Conservation (phyloP, 2,797 vertebrate genomes). For the Tiaroga cobitis region DNA sequence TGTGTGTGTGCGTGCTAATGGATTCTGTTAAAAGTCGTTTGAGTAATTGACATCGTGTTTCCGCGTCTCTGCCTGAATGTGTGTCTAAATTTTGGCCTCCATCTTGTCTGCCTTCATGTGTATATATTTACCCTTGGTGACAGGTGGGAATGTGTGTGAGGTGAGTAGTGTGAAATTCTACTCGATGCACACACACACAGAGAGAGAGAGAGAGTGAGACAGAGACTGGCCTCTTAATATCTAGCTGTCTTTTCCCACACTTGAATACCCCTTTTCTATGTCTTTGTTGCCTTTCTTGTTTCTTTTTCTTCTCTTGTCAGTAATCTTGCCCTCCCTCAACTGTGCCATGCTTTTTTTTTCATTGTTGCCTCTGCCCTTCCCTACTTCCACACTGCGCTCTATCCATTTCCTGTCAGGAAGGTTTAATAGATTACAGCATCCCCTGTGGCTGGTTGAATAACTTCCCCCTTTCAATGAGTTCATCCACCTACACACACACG, state of each 20-base stretch:
- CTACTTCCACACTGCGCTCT: constrained; percentile 33
- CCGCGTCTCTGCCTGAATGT: constrained; percentile 1
- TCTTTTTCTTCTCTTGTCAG: background rate
- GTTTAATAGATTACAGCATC: constrained; percentile 65
- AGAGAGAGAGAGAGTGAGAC: no score
- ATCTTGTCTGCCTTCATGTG: constrained; percentile 55
- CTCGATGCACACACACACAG: constrained; percentile 63
- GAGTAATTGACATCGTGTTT: constrained; percentile 36
- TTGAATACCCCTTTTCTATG: constrained; percentile 44
- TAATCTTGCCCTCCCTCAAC: constrained; percentile 17
- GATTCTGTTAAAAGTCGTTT: background rate
- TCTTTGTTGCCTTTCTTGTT: constrained; percentile 21
- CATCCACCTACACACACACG: constrained; percentile 5
- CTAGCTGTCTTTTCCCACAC: constrained; percentile 23
- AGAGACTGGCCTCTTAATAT: constrained; percentile 4
- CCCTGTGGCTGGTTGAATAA: constrained; percentile 61
- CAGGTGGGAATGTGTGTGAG: constrained; percentile 83
- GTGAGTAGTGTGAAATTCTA: constrained; percentile 80
- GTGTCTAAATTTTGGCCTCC: constrained; percentile 36
- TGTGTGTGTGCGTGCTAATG: constrained; percentile 2
- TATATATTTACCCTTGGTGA: constrained; percentile 82
- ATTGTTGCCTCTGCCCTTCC: constrained; percentile 26
- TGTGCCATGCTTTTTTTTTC: constrained; percentile 26
- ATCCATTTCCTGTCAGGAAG: constrained; percentile 62
- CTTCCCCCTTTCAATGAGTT: constrained; percentile 52